These are phyloP conservation scores for Sycophila texana DNA, from an alignment of 2,888 invertebrate species.

Conservation along the genomic window DNA sequence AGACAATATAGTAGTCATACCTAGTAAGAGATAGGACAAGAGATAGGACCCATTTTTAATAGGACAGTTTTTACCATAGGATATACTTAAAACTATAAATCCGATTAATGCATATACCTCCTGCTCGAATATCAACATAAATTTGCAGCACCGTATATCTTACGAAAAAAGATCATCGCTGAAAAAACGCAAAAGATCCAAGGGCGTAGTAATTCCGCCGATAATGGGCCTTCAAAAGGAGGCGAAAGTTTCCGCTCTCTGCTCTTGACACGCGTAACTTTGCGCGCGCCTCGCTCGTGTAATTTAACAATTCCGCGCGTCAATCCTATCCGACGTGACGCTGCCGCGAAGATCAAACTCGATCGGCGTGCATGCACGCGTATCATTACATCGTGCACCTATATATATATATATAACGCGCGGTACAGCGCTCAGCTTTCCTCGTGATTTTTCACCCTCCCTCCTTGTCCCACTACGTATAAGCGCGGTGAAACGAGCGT, in stretches of 20 bases:
- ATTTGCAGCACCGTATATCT: not conserved
- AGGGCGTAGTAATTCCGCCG: not conserved
- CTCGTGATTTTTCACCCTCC: not conserved
- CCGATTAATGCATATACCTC: too few species aligned
- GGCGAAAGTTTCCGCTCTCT: not conserved
- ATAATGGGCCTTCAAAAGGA: not conserved
- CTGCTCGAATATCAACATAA: not conserved
- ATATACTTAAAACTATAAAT: too few species aligned
- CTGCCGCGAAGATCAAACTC: not conserved
- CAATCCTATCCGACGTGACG: not conserved
- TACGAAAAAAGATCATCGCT: not conserved
- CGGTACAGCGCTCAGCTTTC: not conserved
- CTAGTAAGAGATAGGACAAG: too few species aligned
- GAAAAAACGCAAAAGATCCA: constrained; percentile 16
- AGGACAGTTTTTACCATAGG: too few species aligned
- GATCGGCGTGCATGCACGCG: not conserved
- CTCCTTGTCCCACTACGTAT: not conserved
- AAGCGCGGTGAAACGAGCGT: constrained; percentile 15
- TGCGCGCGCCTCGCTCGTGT: constrained; percentile 1
- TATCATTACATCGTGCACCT: not conserved
- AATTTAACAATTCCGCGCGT: constrained; percentile 39
- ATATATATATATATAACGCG: too few species aligned
- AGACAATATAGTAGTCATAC: too few species aligned
- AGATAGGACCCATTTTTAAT: too few species aligned
- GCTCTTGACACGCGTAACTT: not conserved